These are phyloP conservation scores for Hemibagrus wyckioides DNA, from an alignment of 2,113 vertebrate genomes.

Conservation along the genomic window DNA sequence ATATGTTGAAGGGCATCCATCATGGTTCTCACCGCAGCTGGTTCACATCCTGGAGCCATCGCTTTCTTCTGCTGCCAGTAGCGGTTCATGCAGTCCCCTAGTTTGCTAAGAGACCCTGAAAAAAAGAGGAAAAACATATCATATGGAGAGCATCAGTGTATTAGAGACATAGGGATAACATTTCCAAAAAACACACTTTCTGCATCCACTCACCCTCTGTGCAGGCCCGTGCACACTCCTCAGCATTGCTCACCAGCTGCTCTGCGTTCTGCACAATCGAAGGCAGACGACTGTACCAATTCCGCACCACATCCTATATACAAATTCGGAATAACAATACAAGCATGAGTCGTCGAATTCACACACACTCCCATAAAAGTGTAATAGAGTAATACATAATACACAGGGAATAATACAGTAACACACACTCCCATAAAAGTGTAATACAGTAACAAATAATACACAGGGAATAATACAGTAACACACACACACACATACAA, in stretches of 20 bases:
- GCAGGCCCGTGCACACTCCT: slow-evolving; percentile 82
- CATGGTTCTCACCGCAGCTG: slow-evolving; percentile 77
- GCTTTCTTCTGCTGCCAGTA: slow-evolving; percentile 93
- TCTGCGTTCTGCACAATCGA: slow-evolving; percentile 75
- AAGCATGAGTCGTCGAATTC: neutral
- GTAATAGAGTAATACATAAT: too few relatives aligned
- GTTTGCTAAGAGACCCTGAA: slow-evolving; percentile 74
- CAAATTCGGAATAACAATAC: neutral
- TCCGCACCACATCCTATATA: slow-evolving; percentile 87
- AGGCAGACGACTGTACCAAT: slow-evolving; percentile 90
- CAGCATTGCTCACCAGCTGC: slow-evolving; percentile 79
- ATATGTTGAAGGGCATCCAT: slow-evolving; percentile 81
- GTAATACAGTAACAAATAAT: too few relatives aligned
- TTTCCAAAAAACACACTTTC: neutral
- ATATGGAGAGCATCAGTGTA: neutral
- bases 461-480: too few relatives aligned
- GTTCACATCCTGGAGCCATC: slow-evolving; percentile 93
- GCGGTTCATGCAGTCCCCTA: slow-evolving; percentile 80
- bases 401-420: too few relatives aligned
- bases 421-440: too few relatives aligned
- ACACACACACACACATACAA: too few relatives aligned
- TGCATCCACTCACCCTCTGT: slow-evolving; percentile 68
- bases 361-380: neutral
- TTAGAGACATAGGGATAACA: neutral
- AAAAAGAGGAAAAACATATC: neutral